These are phyloP conservation scores for Myripristis jacobus DNA, from an alignment of 2,797 vertebrate species.

Conservation along the genomic window DNA sequence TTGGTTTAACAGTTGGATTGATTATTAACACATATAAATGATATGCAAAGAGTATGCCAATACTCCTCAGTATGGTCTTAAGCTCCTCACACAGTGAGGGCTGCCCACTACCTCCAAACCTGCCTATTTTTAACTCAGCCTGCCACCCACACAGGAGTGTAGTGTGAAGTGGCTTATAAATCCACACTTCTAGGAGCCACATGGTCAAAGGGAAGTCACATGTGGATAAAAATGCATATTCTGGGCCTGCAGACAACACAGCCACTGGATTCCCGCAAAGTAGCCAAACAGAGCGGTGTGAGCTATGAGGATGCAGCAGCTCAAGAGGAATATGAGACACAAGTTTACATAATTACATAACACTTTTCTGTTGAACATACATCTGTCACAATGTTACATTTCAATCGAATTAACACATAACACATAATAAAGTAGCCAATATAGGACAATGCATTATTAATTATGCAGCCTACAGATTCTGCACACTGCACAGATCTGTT, in stretches of 20 bases:
- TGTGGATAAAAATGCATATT: constrained; percentile 71
- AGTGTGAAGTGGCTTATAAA: constrained; percentile 81
- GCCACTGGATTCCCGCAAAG: constrained; percentile 39
- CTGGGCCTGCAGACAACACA: constrained; percentile 60
- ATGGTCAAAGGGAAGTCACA: constrained; percentile 78
- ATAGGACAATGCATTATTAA: constrained; percentile 34
- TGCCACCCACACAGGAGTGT: constrained; percentile 81
- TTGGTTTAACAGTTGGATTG: constrained; percentile 46
- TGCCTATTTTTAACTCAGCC: constrained; percentile 82
- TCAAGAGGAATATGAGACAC: constrained; percentile 58
- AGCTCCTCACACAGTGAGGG: constrained; percentile 66
- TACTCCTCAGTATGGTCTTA: constrained; percentile 68
- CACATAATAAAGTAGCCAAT: constrained; percentile 32
- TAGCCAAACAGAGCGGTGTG: constrained; percentile 51
- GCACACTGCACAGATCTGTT: constrained; percentile 12
- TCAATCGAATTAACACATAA: constrained; percentile 50
- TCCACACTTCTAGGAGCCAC: constrained; percentile 77
- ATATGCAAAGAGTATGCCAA: constrained; percentile 62
- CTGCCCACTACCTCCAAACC: constrained; percentile 81
- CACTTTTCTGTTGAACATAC: constrained; percentile 38
- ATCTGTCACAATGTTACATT: constrained; percentile 38
- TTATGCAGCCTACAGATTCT: constrained; percentile 14
- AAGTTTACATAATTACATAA: constrained; percentile 70
- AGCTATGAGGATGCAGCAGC: constrained; percentile 49
- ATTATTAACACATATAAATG: constrained; percentile 61